Conservation (phyloP, 2,113 vertebrate genomes). For the Indicator indicator region DNA sequence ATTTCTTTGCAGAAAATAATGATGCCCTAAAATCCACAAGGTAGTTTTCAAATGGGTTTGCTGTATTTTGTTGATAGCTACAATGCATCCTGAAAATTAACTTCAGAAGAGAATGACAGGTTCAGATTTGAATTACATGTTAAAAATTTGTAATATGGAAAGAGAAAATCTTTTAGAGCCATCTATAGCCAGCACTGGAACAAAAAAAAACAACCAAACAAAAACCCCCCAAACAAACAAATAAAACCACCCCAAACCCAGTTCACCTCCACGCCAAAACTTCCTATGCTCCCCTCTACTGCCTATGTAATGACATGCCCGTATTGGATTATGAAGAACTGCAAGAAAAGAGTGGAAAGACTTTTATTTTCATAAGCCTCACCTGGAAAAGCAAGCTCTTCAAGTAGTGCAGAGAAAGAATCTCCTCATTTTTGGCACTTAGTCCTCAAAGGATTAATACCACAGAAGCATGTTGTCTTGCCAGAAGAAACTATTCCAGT, state of each 20-base stretch:
- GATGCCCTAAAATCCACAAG: not conserved
- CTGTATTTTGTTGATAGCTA: not conserved
- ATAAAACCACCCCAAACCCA: no score
- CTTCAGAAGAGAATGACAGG: not conserved
- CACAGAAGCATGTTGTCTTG: not conserved
- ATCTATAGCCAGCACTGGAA: not conserved
- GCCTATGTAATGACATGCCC: not conserved
- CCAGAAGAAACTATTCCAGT: not conserved
- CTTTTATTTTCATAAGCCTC: not conserved
- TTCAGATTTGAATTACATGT: not conserved
- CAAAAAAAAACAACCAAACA: not conserved
- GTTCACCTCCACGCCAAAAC: not conserved
- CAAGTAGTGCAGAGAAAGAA: not conserved
- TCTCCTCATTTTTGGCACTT: not conserved
- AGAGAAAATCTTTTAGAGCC: not conserved
- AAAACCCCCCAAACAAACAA: no score
- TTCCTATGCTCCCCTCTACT: not conserved
- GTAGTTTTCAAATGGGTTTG: not conserved
- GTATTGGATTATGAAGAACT: not conserved
- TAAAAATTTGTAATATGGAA: not conserved
- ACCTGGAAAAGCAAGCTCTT: constrained; percentile 31
- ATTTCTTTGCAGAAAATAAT: not conserved
- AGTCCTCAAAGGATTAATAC: not conserved
- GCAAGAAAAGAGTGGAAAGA: not conserved
- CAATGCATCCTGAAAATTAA: not conserved